Conservation (phyloP, 1,140 invertebrate genomes). For the Thalassaphorura encarpata region DNA sequence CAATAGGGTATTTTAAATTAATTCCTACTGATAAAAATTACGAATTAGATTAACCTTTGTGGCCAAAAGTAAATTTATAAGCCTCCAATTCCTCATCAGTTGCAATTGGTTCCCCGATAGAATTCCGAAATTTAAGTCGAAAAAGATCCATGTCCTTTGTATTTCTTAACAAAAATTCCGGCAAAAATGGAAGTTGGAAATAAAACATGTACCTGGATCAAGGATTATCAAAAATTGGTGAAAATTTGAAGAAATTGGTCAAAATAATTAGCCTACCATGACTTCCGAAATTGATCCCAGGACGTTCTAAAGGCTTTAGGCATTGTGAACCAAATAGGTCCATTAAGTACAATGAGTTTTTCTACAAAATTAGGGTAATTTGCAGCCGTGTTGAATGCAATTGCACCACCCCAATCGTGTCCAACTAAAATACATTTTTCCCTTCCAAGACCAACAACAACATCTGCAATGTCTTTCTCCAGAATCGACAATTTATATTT, state of each 20-base stretch:
- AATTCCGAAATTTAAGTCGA: conserved; percentile 19
- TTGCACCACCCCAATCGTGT: too few relatives aligned
- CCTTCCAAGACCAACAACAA: conserved; percentile 48
- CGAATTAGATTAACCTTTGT: too few relatives aligned
- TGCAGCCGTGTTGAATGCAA: too few relatives aligned
- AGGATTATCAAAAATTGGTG: too few relatives aligned
- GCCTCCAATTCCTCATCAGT: conserved; percentile 51
- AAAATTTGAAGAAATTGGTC: too few relatives aligned
- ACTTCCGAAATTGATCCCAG: conserved; percentile 22
- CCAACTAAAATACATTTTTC: conserved; percentile 49
- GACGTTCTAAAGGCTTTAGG: conserved; percentile 7
- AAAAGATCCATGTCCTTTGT: conserved; percentile 43
- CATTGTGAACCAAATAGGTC: conserved; percentile 19
- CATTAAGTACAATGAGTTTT: conserved; percentile 28
- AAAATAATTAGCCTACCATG: too few relatives aligned
- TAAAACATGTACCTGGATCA: conserved; percentile 50
- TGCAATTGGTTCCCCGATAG: conserved; percentile 23
- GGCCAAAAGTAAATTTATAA: conserved; percentile 53
- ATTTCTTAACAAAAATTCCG: conserved; percentile 45
- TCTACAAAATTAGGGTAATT: conserved; percentile 20
- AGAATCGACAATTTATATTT: conserved; percentile 47
- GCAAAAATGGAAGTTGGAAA: conserved; percentile 50
- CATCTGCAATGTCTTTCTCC: conserved; percentile 49
- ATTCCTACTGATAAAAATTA: too few relatives aligned
- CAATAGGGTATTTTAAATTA: not conserved